Evolutionary conservation across 2,113 vertebrate genomes (phyloP), one percentile per base, ranked within the genome.

Genomic region (Lepus timidus): DNA sequence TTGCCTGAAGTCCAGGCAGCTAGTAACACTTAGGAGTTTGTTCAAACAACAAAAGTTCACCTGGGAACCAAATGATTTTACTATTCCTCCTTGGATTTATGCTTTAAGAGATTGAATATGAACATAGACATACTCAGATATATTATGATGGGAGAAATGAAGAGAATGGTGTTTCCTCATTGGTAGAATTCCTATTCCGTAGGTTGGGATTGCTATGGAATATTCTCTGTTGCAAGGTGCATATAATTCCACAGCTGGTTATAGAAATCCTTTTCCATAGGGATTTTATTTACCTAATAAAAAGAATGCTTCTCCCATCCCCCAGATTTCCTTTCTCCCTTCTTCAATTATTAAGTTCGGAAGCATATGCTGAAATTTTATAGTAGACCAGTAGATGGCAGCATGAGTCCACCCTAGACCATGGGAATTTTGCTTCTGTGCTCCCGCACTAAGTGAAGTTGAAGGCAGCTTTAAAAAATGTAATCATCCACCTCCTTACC

Each of bases 351-450:
- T 23, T 6, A 9, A 49, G 36, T 70, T 13, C 36, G 5, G 65
- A 92, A 90, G 27, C 27, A 0, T 12, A 22, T 6, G 11, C 29
- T 81, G 75, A 1, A 64, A 25, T 82, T 85, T 19, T 44, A 58
- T 1, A 0, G 5, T 0, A 0, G 23, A 73, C 88, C 98, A 98
- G 97, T 97, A 98, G 98, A 97, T 98, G 98, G 98, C 98, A 98
- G 97, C 97, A 98, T 90, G 96, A 86, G 83, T 85, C 96, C 97
- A 85, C 1, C 9, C 7, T 85, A 91, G 31, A 88, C 1, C 12
- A 3, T 4, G 5, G 49, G 25, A 92, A 58, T 19, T 0, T n/a
- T 23, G 27, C 20, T 0, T 14, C 52, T 31, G n/a, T 11, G 13
- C 33, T 39, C 67, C 31, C 70, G 55, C 0, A 25, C 44, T 3